Evolutionary conservation across 2,797 vertebrate species (phyloP).

Genomic region (Gobionotothen gibberifrons): DNA sequence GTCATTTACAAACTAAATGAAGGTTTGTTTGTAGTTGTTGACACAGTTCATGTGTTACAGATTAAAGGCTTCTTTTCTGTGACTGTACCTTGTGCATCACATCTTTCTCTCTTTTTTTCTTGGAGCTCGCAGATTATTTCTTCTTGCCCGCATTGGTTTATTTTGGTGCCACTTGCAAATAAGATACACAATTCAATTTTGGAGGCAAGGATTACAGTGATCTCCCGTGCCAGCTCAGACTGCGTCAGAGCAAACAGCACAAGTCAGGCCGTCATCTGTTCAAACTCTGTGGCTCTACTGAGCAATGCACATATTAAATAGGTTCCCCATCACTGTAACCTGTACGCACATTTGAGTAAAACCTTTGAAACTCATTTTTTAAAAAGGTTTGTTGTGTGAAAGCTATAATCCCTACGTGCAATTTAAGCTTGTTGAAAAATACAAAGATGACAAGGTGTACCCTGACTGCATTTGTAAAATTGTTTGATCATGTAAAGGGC

Average conservation of each 20-base stretch:
- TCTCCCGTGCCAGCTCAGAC: constrained; percentile 35
- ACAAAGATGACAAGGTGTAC: neutral
- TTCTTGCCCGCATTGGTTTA: constrained; percentile 14
- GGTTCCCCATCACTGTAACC: constrained; percentile 2
- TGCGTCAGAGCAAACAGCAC: constrained; percentile 32
- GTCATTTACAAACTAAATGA: neutral
- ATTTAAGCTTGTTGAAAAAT: neutral
- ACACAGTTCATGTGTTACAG: neutral
- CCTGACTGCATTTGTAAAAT: neutral
- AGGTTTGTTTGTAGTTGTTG: neutral
- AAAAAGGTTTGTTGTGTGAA: neutral
- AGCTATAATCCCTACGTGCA: neutral
- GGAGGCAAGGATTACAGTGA: constrained; percentile 31
- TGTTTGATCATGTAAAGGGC: neutral
- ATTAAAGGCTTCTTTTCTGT: neutral
- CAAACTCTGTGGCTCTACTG: constrained; percentile 4
- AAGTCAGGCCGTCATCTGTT: constrained; percentile 36
- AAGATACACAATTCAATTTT: constrained; percentile 23
- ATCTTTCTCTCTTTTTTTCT: constrained; percentile 1
- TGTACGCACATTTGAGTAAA: neutral
- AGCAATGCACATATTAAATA: constrained; percentile 1
- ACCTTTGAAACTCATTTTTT: neutral
- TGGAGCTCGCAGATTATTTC: constrained; percentile 3
- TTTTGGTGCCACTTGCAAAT: constrained; percentile 31
- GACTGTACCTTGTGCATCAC: neutral